phyloP scores from a whole-genome alignment of 2,113 vertebrate species.

The Rattus rattus region DNA sequence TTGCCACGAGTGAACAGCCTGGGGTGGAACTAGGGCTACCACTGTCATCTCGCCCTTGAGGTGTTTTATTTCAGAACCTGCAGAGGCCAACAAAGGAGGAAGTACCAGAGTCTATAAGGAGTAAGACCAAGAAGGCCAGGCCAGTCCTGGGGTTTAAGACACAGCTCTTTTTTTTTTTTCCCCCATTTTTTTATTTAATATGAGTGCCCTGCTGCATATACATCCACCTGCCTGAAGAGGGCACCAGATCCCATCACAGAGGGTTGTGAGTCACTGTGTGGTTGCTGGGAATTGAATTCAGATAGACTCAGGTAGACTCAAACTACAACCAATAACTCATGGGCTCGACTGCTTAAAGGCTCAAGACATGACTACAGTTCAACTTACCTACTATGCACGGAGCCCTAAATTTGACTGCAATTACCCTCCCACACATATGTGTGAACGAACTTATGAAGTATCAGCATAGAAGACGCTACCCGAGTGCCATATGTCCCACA shows the following conservation, averaged over 20 bases:
- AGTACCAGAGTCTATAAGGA: not conserved
- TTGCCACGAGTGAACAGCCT: not conserved
- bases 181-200: too few species aligned
- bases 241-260: too few species aligned
- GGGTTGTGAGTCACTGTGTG: too few species aligned
- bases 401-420: not conserved
- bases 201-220: too few species aligned
- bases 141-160: not conserved
- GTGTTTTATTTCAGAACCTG: not conserved
- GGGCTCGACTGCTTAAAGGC: not conserved
- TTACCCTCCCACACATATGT: not conserved
- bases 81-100: not conserved
- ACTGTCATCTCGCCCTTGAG: too few species aligned
- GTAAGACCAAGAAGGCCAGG: not conserved
- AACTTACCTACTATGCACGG: too few species aligned
- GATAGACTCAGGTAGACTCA: not conserved
- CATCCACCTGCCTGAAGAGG: too few species aligned
- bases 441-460: not conserved
- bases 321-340: too few species aligned
- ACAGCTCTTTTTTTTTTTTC: not conserved
- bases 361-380: not conserved
- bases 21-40: not conserved
- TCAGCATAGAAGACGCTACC: rapidly evolving
- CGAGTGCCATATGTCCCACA: not conserved
- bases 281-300: too few species aligned